A percentile compares a stretch with the other conserved stretches of the same genome.
phyloP scores from a whole-genome alignment of 1,140 invertebrate genomes.

The Cryptotermes secundus region DNA sequence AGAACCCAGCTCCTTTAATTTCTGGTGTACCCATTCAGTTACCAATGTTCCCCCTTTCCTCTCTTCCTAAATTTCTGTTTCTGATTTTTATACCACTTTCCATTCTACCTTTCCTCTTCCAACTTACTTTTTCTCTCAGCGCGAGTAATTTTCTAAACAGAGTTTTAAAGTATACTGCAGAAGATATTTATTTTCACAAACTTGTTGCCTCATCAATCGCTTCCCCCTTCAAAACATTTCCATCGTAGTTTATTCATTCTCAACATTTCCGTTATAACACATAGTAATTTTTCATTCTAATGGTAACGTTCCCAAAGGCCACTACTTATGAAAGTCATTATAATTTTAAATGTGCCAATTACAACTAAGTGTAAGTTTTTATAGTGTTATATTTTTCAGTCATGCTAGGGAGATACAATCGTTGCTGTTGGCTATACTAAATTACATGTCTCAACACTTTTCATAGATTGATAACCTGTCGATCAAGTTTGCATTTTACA shows the following conservation, averaged over 20 bases:
- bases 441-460: slow-evolving; percentile 5
- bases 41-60: neutral
- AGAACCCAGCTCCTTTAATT: neutral
- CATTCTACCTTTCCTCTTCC: neutral
- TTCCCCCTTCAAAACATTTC: neutral
- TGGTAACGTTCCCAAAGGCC: neutral
- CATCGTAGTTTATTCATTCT: neutral
- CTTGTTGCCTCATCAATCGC: neutral
- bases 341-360: slow-evolving; percentile 18
- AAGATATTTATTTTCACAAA: neutral
- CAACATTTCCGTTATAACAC: neutral
- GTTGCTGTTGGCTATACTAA: neutral
- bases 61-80: neutral
- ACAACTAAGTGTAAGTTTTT: neutral
- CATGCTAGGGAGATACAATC: neutral
- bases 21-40: neutral
- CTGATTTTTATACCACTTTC: neutral
- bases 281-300: neutral
- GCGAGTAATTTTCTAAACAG: neutral
- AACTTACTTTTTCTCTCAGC: neutral
- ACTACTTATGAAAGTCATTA: neutral
- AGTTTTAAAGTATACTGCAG: neutral
- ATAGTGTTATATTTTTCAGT: too few relatives aligned
- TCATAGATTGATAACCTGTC: neutral
- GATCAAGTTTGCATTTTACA: neutral